Percentiles rank a stretch among this genome's conserved stretches.
phyloP scores from a whole-genome alignment of 2,888 invertebrate genomes.

The Colletes collaris region DNA sequence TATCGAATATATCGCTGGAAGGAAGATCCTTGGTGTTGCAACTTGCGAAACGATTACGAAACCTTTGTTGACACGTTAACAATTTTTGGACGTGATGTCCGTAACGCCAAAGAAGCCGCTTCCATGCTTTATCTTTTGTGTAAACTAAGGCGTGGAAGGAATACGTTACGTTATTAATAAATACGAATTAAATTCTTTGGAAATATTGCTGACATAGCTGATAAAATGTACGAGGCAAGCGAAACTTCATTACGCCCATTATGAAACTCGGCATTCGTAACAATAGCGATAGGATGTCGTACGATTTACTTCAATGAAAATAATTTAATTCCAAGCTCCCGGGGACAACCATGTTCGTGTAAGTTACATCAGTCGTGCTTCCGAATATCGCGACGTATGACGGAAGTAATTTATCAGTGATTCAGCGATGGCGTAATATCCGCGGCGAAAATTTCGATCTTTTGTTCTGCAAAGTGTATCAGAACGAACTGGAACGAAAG shows the following conservation, averaged over 20 bases:
- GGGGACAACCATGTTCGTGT: conserved; percentile 13
- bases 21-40: conserved; percentile 27
- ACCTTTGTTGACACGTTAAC: conserved; percentile 37
- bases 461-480: conserved; percentile 37
- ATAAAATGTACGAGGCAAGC: neutral
- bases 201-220: too few species aligned
- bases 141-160: conserved; percentile 31
- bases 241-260: neutral
- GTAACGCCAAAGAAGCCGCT: conserved; percentile 16
- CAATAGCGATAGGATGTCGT: neutral
- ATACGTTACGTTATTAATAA: conserved; percentile 31
- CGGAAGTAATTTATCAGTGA: conserved; percentile 60
- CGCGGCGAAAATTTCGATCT: conserved; percentile 43
- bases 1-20: neutral
- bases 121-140: conserved; percentile 49
- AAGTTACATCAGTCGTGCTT: conserved; percentile 42
- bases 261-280: neutral
- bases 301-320: neutral
- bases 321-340: neutral
- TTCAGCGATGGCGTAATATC: conserved; percentile 61
- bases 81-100: conserved; percentile 47
- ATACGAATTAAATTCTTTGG: neutral
- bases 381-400: conserved; percentile 51
- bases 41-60: conserved; percentile 37
- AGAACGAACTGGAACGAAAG: conserved; percentile 6